Percentiles rank a stretch among this genome's conserved stretches.
Evolutionary conservation across 2,113 vertebrate genomes (phyloP).

Genomic region (Oryzias melastigma): DNA sequence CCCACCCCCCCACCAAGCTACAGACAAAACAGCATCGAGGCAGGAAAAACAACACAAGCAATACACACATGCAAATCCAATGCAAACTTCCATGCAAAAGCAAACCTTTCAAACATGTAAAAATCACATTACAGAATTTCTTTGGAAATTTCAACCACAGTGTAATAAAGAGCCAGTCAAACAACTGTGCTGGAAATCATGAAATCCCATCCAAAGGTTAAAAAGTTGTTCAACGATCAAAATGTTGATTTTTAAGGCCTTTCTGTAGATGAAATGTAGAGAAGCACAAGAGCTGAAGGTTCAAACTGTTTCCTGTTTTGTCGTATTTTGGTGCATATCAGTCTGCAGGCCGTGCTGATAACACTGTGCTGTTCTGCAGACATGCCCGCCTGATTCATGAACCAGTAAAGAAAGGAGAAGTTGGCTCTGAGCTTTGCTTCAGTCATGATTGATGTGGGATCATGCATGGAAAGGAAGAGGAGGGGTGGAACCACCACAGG

Average conservation of each 20-base stretch:
- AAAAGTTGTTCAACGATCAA: no score
- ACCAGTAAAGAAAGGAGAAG: neutral
- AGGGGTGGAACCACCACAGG: conserved; percentile 4
- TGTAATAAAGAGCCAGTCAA: no score
- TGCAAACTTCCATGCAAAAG: conserved; percentile 12
- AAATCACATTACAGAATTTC: neutral
- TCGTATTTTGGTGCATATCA: conserved; percentile 10
- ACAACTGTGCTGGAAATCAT: no score
- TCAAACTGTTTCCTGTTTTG: conserved; percentile 14
- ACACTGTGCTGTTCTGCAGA: conserved; percentile 46
- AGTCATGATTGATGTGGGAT: neutral
- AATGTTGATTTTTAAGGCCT: no score
- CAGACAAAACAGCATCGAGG: conserved; percentile 23
- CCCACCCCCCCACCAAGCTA: neutral
- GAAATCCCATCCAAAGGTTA: no score
- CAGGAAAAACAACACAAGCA: neutral
- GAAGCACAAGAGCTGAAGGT: neutral
- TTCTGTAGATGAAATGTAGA: no score
- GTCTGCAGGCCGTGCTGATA: conserved; percentile 48
- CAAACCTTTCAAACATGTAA: neutral
- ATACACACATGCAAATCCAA: conserved; percentile 4
- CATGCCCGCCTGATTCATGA: conserved; percentile 15
- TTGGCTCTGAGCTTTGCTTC: conserved; percentile 42
- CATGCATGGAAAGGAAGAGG: conserved; percentile 22
- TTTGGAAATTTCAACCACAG: no score